A percentile compares a stretch with the other conserved stretches of the same genome.
These are phyloP conservation scores for Acrossocheilus wenchowensis DNA, from an alignment of 2,797 vertebrate species.

Conservation along the genomic window DNA sequence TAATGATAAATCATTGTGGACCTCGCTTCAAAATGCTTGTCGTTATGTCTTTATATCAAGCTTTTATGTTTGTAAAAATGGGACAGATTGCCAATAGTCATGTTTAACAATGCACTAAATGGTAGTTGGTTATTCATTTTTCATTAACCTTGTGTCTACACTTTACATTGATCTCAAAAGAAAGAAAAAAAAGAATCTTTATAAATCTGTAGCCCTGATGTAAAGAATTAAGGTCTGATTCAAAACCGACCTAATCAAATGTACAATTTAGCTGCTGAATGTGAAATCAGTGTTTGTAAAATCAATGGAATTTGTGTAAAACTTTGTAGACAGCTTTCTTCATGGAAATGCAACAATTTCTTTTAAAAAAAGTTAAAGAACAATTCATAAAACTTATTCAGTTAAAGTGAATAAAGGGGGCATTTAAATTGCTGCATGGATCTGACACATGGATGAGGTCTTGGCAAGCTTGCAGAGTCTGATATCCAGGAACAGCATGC, in stretches of 20 bases:
- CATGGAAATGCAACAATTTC: not conserved
- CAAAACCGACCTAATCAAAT: not conserved
- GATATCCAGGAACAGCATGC: not conserved
- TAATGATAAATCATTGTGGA: not conserved
- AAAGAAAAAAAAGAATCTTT: not conserved
- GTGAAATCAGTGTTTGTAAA: slow-evolving; percentile 32
- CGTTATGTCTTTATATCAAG: slow-evolving; percentile 22
- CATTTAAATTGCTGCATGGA: not conserved
- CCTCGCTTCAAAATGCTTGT: not conserved
- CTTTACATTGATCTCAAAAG: not conserved
- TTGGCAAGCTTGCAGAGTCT: not conserved
- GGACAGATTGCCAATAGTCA: not conserved
- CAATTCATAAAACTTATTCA: not conserved
- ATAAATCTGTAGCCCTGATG: not conserved
- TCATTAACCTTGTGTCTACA: not conserved
- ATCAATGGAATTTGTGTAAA: slow-evolving; percentile 1
- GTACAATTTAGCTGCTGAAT: not conserved
- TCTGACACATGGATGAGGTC: not conserved
- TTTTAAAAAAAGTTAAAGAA: too few relatives aligned
- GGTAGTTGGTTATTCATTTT: not conserved
- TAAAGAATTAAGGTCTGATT: not conserved
- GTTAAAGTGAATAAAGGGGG: not conserved
- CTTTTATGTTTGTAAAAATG: not conserved
- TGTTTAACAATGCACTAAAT: not conserved
- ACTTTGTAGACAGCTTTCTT: not conserved